phyloP scores from a whole-genome alignment of 2,797 vertebrate genomes.

The Rhinichthys osculus region DNA sequence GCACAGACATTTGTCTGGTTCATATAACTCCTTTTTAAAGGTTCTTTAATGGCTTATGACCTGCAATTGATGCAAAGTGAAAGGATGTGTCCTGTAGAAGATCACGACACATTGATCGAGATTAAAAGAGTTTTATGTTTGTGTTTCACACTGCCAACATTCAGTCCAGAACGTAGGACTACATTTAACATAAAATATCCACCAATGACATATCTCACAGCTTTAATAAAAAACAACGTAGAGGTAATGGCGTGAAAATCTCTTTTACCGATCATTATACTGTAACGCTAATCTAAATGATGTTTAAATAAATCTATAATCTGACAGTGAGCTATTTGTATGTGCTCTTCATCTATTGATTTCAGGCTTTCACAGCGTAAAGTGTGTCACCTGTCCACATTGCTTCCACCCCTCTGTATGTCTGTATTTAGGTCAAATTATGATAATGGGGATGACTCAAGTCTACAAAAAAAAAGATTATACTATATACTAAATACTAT shows the following conservation, averaged over 20 bases:
- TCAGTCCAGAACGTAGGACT: neutral
- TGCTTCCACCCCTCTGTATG: neutral
- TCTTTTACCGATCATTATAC: neutral
- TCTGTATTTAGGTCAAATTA: conserved; percentile 4
- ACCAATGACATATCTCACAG: neutral
- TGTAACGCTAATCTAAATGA: neutral
- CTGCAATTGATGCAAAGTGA: neutral
- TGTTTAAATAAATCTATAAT: neutral
- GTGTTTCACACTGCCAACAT: neutral
- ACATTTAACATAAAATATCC: neutral
- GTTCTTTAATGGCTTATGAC: neutral
- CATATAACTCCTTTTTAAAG: neutral
- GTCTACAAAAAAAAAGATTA: no score
- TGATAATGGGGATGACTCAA: neutral
- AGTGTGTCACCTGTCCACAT: neutral
- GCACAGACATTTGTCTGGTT: neutral
- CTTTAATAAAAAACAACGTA: neutral
- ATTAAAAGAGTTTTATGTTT: neutral
- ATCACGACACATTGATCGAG: neutral
- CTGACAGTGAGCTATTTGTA: neutral
- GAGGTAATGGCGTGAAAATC: neutral
- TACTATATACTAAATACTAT: no score
- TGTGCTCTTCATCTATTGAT: neutral
- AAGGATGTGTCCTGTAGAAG: neutral
- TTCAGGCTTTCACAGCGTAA: neutral